Conservation (phyloP, 2,888 invertebrate species). For the Dryobota labecula region DNA sequence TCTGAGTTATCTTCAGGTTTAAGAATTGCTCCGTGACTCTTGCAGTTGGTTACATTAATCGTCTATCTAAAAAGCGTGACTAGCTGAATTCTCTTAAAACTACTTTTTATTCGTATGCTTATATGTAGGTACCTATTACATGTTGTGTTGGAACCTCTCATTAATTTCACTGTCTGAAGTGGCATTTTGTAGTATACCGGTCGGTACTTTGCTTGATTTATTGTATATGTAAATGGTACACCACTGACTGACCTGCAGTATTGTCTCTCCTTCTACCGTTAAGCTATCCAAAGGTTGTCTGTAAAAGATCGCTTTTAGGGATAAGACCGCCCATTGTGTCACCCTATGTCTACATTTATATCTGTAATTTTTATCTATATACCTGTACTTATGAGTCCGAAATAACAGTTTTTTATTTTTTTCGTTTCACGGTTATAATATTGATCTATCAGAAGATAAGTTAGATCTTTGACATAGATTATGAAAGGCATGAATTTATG, state of each 20-base stretch:
- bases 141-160: not conserved
- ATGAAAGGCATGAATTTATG: not conserved
- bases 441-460: constrained; percentile 9
- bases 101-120: constrained; percentile 16
- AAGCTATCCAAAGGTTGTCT: too few species aligned
- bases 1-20: not conserved
- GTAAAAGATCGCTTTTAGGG: too few species aligned
- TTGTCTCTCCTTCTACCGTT: too few species aligned
- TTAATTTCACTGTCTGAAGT: constrained; percentile 22
- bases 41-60: constrained; percentile 14
- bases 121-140: not conserved
- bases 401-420: too few species aligned
- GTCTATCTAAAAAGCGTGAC: constrained; percentile 31
- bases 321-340: too few species aligned
- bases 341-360: too few species aligned
- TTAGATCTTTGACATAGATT: not conserved
- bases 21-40: constrained; percentile 8
- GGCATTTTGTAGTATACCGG: not conserved
- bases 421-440: constrained; percentile 1
- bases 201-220: too few species aligned
- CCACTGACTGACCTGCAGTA: too few species aligned
- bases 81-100: constrained; percentile 1
- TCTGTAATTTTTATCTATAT: too few species aligned
- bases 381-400: too few species aligned
- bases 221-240: too few species aligned